phyloP scores from a whole-genome alignment of 2,797 vertebrate species.

The Pseudochirops cupreus region DNA sequence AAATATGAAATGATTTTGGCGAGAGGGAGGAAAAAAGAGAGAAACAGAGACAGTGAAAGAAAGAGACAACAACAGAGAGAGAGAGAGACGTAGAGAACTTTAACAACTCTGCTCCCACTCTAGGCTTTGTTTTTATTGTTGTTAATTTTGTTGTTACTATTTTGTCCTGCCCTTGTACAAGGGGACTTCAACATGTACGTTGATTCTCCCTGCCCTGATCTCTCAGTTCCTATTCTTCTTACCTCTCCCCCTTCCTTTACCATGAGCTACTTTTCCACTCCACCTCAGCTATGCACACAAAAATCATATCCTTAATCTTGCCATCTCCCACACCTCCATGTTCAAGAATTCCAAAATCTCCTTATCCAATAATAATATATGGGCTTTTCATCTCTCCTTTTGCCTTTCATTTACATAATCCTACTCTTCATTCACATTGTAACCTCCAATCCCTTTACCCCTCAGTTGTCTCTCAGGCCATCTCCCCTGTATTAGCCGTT shows the following conservation, averaged over 20 bases:
- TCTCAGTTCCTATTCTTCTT: not conserved
- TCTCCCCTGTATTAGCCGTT: not conserved
- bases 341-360: not conserved
- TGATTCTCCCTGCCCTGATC: not conserved
- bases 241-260: not conserved
- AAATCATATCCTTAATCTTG: not conserved
- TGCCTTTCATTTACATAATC: not conserved
- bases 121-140: not conserved
- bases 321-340: not conserved
- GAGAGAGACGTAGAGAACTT: not conserved
- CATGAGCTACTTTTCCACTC: not conserved
- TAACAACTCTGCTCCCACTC: not conserved
- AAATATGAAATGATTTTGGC: not conserved
- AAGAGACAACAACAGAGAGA: accelerated
- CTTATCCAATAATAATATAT: not conserved
- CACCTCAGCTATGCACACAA: not conserved
- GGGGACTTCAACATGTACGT: too few relatives aligned
- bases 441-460: not conserved
- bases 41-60: not conserved
- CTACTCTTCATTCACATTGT: not conserved
- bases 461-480: not conserved
- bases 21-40: not conserved
- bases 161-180: too few relatives aligned
- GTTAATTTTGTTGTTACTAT: not conserved
- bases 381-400: not conserved